Base-by-base conservation (phyloP, 2,888 invertebrate genomes). In the Thymelicus sylvestris region DNA sequence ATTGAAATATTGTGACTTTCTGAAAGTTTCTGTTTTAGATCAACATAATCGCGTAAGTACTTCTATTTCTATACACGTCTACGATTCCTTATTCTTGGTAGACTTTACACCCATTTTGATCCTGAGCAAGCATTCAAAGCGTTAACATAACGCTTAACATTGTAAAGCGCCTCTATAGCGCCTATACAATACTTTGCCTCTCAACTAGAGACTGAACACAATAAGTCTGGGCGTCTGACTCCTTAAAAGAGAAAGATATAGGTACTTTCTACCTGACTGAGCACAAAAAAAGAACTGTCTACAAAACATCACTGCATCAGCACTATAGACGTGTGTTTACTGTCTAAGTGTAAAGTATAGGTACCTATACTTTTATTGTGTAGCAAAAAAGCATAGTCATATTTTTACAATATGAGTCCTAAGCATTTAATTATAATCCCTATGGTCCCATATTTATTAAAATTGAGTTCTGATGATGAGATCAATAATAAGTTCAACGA, bases 151-250 rank as follows among this genome's bases (percentile, higher is more conserved):
- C 55, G 24, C 10, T 38, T 59, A 59, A n/a, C 59, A 59, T 59
- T 39, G 39, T 59, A 59, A 39, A 39, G 59, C 38, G 24, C n/a
- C 6, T 39, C 24, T 13, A 31, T n/a, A 10, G 31, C 2, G 12
- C 8, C 12, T 24, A 12, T 39, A 59, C 59, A 59, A 59, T 59
- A 31, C 57, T 39, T 59, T 39, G 39, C 31, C 24, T 38, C 59
- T 59, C 39, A 39, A 59, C 38, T 59, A 57, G 31, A 57, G 13
- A 38, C 39, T 39, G 59, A 39, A 39, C 39, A 59, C 59, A 59
- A 59, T 59, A 59, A 13, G 59, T 59, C 59, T 59, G 59, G 59
- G 57, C 57, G 57, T 38, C 59, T n/a, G 38, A n/a, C 59, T 38
- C 39, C 7, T 15, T 59, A 7, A 39, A 59, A 24, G 24, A 2